A percentile compares a stretch with the other conserved stretches of the same genome.
phyloP scores from a whole-genome alignment of 2,113 vertebrate genomes.

The Sus scrofa region T2T-Sscrofa CM000815.6:111094001-111094500 shows the following conservation, averaged over 20 bases:
- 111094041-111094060: conserved; percentile 5
- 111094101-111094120: background rate
- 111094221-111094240: background rate
- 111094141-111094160: background rate
- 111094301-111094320: background rate
- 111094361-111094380: background rate
- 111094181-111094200: background rate
- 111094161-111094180: background rate
- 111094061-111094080: background rate
- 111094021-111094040: background rate
- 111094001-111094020: background rate
- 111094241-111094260: background rate
- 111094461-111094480: conserved; percentile 4
- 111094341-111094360: background rate
- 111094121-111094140: background rate
- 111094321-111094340: background rate
- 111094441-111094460: background rate
- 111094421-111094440: background rate
- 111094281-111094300: background rate
- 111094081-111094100: background rate
- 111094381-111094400: background rate
- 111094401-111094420: background rate
- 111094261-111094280: background rate
- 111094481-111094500: background rate
- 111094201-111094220: background rate